Evolutionary conservation across 2,888 invertebrate species (phyloP), one percentile per base, ranked within the genome.

Genomic region (Steinernema hermaphroditum): DNA sequence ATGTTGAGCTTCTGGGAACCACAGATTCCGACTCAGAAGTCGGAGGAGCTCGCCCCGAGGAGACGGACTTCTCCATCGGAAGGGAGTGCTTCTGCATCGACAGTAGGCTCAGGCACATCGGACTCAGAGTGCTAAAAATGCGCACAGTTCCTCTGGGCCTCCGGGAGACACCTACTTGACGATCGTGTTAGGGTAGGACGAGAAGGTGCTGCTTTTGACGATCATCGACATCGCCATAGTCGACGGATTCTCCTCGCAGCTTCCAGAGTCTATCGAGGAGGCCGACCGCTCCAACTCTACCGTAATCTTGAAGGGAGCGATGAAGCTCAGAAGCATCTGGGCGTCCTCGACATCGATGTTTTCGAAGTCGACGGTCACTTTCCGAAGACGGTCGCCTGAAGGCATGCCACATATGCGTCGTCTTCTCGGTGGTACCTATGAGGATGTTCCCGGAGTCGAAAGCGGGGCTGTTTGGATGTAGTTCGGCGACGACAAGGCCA

Each of bases 301-400:
- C 29, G 62, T 29, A 62, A 62, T 62, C 14, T 32, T 62, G 62
- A 62, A 62, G 16, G 62, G 62, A 1, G 62, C 62, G 27, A 62
- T 62, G 14, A 62, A 62, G 16, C 62, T 62, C 32, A 62, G 62
- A 12, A 62, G 62, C 29, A 34, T 62, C 4, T 32, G 34, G 14
- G 62, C 62, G 62, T 62, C 62, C 1, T 62, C 62, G 62, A 62
- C 62, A 32, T 62, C 32, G 27, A 62, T 62, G 32, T 62, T 29
- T 32, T 29, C 62, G 16, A 62, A 34, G 29, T 62, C 32, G 16
- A 62, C 34, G 1, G 62, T 62, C 16, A 62, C 12, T 32, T 62
- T 62, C 14, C 62, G 62, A 8, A 62, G 62, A 9, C 62, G 62
- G n/a, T 62, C 62, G 1, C 62, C 62, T 62, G 29, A 62, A 62